phyloP scores from a whole-genome alignment of 2,888 invertebrate species.

The Flexamia atlantica region DNA sequence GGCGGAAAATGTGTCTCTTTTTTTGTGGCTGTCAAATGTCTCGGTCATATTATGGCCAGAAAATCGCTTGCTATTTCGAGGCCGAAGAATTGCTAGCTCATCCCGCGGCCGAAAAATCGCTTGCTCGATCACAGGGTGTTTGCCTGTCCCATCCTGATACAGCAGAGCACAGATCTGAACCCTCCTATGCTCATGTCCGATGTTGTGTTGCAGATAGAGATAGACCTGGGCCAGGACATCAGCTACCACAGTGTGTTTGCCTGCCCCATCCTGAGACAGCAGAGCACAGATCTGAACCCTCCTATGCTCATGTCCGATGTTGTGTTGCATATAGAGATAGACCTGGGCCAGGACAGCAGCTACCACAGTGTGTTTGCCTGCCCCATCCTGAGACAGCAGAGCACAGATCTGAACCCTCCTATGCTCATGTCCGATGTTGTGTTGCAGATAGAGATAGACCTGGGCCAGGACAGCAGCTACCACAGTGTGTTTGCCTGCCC shows the following conservation, averaged over 20 bases:
- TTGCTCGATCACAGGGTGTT: slow-evolving; percentile 99
- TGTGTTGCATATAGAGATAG: slow-evolving; percentile 91
- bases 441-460: slow-evolving; percentile 94
- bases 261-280: slow-evolving; percentile 98
- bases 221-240: slow-evolving; percentile 93
- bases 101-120: too few relatives aligned
- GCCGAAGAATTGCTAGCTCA: too few relatives aligned
- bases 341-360: slow-evolving; percentile 92
- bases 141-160: slow-evolving; percentile 98
- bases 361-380: slow-evolving; percentile 99
- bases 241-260: slow-evolving; percentile 99
- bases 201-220: slow-evolving; percentile 86
- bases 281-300: slow-evolving; percentile 96
- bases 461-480: slow-evolving; percentile 93
- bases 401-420: slow-evolving; percentile 97
- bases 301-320: slow-evolving; percentile 98
- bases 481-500: slow-evolving; percentile 99
- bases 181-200: slow-evolving; percentile 95
- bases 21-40: too few relatives aligned
- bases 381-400: slow-evolving; percentile 98
- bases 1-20: too few relatives aligned
- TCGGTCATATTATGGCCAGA: too few relatives aligned
- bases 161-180: slow-evolving; percentile 96
- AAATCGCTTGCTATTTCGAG: too few relatives aligned
- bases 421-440: slow-evolving; percentile 86